These are phyloP conservation scores for Maniola jurtina DNA, from an alignment of 1,140 invertebrate species.

Conservation along the genomic window DNA sequence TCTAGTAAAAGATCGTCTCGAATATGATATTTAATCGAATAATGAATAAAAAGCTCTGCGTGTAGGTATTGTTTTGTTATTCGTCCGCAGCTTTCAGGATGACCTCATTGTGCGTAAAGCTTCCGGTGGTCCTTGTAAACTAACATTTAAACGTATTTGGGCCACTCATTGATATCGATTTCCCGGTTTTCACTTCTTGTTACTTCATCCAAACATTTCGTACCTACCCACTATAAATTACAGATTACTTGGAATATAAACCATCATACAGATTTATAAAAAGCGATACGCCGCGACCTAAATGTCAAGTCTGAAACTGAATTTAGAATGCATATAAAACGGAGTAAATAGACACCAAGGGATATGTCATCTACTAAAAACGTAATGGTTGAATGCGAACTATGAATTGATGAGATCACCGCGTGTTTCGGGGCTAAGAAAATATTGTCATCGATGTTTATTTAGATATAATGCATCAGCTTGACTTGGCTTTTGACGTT, in stretches of 20 bases:
- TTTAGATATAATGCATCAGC: slow-evolving; percentile 9
- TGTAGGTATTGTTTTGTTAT: slow-evolving; percentile 3
- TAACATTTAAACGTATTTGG: slow-evolving; percentile 16
- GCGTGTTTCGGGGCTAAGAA: slow-evolving; percentile 30
- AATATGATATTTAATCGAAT: not conserved
- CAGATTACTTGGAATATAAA: not conserved
- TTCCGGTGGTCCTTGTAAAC: slow-evolving; percentile 23
- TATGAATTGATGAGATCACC: slow-evolving; percentile 60
- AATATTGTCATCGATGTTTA: slow-evolving; percentile 13
- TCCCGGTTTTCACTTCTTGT: slow-evolving; percentile 2
- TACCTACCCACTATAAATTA: not conserved
- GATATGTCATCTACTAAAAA: slow-evolving; percentile 68
- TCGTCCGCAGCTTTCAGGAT: slow-evolving; percentile 25
- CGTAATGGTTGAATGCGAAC: slow-evolving; percentile 49
- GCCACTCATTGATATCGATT: slow-evolving; percentile 19
- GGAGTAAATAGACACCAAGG: slow-evolving; percentile 55
- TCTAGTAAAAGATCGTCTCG: not conserved
- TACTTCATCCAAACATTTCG: not conserved
- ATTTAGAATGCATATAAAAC: slow-evolving; percentile 61
- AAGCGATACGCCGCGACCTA: slow-evolving; percentile 46
- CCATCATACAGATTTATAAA: slow-evolving; percentile 30
- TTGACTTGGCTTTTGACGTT: not conserved
- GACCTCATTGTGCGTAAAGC: slow-evolving; percentile 22
- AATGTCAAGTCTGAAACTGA: slow-evolving; percentile 58
- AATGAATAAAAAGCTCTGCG: not conserved